Evolutionary conservation across 37 sponge, comb jelly and placozoan species (phyloP).

Genomic region (Cladorhizidae sp.): DNA sequence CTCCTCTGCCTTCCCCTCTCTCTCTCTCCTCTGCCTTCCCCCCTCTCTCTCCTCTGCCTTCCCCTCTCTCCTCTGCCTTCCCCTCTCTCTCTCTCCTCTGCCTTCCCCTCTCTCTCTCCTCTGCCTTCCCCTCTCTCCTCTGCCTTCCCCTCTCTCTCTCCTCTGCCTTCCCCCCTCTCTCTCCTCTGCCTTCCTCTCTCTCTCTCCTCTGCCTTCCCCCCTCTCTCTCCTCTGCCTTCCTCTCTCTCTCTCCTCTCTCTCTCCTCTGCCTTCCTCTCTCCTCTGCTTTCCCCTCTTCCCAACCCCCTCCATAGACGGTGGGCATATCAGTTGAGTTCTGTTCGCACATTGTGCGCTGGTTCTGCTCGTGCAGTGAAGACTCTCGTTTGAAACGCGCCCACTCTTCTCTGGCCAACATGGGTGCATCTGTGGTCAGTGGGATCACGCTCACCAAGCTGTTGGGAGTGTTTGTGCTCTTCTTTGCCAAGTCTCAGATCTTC

Average conservation of each 20-base stretch:
- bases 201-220: too few species aligned
- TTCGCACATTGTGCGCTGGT: constrained; percentile 96
- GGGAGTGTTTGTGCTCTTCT: constrained; percentile 93
- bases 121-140: too few species aligned
- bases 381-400: constrained; percentile 73
- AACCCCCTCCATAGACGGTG: constrained; percentile 72
- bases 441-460: constrained; percentile 98
- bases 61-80: too few species aligned
- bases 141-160: too few species aligned
- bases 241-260: not conserved
- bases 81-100: too few species aligned
- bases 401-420: constrained; percentile 91
- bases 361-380: constrained; percentile 44
- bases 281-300: not conserved
- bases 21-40: too few species aligned
- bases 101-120: too few species aligned
- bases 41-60: too few species aligned
- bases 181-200: too few species aligned
- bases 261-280: not conserved
- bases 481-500: constrained; percentile 97
- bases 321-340: constrained; percentile 99
- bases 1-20: too few species aligned
- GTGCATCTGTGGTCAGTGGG: constrained; percentile 95
- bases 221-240: too few species aligned
- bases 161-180: too few species aligned